Evolutionary conservation across 2,113 vertebrate genomes (phyloP).

Genomic region (Bujurquina vittata): DNA sequence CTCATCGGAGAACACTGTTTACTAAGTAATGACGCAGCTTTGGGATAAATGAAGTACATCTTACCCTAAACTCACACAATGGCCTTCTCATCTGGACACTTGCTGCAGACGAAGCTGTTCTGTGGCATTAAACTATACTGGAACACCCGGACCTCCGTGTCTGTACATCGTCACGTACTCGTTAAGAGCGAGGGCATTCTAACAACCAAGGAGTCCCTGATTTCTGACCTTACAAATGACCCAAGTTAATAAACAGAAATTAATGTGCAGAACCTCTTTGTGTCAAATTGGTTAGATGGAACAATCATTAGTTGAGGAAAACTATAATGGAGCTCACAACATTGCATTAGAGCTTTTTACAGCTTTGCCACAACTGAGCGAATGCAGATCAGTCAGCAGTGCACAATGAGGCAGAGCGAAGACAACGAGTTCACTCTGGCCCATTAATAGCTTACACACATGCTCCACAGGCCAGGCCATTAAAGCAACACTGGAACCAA

Average conservation of each 20-base stretch:
- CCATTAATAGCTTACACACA: slow-evolving; percentile 16
- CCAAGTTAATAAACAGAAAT: neutral
- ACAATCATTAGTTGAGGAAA: neutral
- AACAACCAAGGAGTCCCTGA: neutral
- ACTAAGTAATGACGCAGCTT: too few relatives aligned
- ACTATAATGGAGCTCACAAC: neutral
- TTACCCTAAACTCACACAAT: neutral
- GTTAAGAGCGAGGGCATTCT: neutral
- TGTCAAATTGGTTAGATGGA: neutral
- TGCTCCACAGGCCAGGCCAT: slow-evolving; percentile 33
- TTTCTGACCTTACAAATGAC: neutral
- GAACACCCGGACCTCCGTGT: too few relatives aligned
- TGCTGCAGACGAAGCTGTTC: neutral
- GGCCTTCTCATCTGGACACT: neutral
- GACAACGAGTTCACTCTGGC: slow-evolving; percentile 11
- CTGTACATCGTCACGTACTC: rapidly evolving
- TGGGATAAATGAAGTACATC: too few relatives aligned
- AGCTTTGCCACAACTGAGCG: neutral
- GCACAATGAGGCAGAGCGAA: neutral
- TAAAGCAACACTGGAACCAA: slow-evolving; percentile 21
- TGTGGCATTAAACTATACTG: neutral
- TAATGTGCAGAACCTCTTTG: neutral
- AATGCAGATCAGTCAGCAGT: neutral
- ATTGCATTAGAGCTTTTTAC: neutral
- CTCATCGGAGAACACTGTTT: too few relatives aligned